phyloP scores from a whole-genome alignment of 2,888 invertebrate genomes.

The Dicranocentrus wangi region DNA sequence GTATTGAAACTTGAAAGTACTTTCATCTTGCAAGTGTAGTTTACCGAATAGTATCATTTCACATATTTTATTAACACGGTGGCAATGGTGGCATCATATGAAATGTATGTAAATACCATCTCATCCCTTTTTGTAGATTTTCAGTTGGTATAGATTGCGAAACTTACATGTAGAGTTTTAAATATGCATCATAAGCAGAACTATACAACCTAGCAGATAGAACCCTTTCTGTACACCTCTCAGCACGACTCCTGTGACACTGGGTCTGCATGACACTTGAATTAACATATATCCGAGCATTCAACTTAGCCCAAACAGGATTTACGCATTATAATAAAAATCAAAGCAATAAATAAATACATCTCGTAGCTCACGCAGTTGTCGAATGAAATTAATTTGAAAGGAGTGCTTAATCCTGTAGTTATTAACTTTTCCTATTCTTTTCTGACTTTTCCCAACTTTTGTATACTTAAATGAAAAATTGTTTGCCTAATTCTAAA shows the following conservation, averaged over 20 bases:
- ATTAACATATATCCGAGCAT: not conserved
- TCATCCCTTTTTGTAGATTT: no score
- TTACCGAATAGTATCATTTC: no score
- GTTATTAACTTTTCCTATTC: conserved; percentile 14
- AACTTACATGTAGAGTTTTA: no score
- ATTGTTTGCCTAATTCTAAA: conserved; percentile 48
- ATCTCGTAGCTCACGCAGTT: not conserved
- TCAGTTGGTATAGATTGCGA: no score
- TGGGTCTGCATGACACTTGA: conserved; percentile 9
- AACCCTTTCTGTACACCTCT: conserved; percentile 27
- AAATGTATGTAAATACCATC: no score
- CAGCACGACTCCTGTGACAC: conserved; percentile 22
- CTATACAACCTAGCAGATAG: no score
- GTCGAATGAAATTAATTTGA: conserved; percentile 17
- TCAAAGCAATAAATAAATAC: no score
- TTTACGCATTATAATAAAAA: not conserved
- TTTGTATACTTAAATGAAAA: conserved; percentile 7
- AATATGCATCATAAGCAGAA: no score
- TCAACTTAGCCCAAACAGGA: not conserved
- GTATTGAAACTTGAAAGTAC: no score
- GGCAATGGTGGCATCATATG: no score
- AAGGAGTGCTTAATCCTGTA: not conserved
- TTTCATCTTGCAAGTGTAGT: no score
- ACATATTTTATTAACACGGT: no score
- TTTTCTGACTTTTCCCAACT: not conserved